Evolutionary conservation across 2,888 invertebrate genomes (phyloP), one percentile per base, ranked within the genome.

Genomic region (Agapostemon virescens): DNA sequence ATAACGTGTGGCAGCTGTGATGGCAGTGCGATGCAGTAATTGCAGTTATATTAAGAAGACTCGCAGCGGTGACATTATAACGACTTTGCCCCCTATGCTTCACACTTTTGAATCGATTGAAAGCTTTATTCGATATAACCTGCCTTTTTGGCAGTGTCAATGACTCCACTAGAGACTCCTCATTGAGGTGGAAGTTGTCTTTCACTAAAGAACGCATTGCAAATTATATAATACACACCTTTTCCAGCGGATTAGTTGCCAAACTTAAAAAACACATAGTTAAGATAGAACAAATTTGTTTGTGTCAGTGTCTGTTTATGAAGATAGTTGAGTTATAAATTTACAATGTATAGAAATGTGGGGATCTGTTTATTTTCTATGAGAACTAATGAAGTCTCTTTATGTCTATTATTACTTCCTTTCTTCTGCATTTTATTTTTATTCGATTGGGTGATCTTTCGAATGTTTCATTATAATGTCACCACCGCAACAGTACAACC

Each of bases 1-100:
- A 92, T 88, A 90, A 86, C 83, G 74, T 84, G 84, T 88, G 82
- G 83, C 84, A 87, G 69, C 78, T 85, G 74, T 75, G 69, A 70
- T 85, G 77, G 61, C 74, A 72, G 66, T 84, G 85, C 76, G 78
- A 71, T 84, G 80, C 79, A 76, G 81, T 87, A 76, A 78, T 78
- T 63, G 74, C 42, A 74, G 71, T 81, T 75, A 74, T 63, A 73
- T 68, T 40, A 73, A 82, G 77, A 71, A 66, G 45, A 45, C 77
- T 73, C 84, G 78, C 79, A 74, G 77, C 79, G 83, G 76, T 78
- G 82, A 79, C 63, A 64, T 77, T 69, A 36, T 69, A 69, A 81
- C 67, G 36, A 70, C 33, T 3, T 42, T 64, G 33, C 9, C 6
- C n/a, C 15, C 3, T 42, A 11, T 17, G 11, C 33, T 36, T 63